Conservation (phyloP, 2,888 invertebrate genomes). For the Lottia scabra region DNA sequence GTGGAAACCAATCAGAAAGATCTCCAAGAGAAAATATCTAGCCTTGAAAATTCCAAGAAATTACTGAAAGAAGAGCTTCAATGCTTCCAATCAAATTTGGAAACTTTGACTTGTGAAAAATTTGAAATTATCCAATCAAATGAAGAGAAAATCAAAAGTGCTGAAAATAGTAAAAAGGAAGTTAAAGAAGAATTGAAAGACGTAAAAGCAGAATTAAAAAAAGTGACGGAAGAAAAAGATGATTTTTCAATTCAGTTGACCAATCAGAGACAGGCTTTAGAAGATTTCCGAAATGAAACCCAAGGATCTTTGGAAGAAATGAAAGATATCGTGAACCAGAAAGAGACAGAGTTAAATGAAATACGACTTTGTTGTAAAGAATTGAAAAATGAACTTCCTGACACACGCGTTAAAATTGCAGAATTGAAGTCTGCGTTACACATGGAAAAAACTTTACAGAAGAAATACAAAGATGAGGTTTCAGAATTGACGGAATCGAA, state of each 20-base stretch:
- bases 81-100: constrained; percentile 10
- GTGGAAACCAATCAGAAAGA: neutral
- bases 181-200: constrained; percentile 22
- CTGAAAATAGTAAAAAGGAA: neutral
- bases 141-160: neutral
- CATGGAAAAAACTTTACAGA: constrained; percentile 40
- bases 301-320: neutral
- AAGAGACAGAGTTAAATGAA: constrained; percentile 11
- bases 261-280: constrained; percentile 14
- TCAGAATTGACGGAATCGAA: constrained; percentile 12
- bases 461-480: constrained; percentile 37
- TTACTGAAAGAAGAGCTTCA: neutral
- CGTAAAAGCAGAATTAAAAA: constrained; percentile 30
- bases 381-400: constrained; percentile 26
- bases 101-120: constrained; percentile 4
- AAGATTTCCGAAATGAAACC: no score
- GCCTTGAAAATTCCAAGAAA: no score
- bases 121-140: neutral
- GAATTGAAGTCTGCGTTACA: constrained; percentile 43
- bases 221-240: constrained; percentile 25
- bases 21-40: no score
- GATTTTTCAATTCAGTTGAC: constrained; percentile 23
- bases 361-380: constrained; percentile 15
- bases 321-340: neutral
- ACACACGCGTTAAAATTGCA: constrained; percentile 37